Evolutionary conservation across 2,113 vertebrate genomes (phyloP), one percentile per base, ranked within the genome.

Genomic region (Ceyx cyanopectus): DNA sequence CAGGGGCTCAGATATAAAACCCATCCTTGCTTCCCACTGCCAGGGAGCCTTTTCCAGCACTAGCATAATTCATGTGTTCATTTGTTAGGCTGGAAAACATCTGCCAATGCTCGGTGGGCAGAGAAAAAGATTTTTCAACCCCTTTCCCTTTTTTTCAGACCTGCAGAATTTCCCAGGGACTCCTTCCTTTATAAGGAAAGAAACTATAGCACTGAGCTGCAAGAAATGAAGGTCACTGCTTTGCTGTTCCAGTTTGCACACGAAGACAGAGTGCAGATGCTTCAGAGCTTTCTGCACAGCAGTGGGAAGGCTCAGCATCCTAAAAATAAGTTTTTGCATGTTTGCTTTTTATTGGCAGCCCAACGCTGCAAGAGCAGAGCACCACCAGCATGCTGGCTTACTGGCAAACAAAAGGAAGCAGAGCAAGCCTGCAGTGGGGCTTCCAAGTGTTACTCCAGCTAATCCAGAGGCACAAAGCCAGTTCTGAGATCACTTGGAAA

Each of bases 221-320:
- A 78, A 86, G 73, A 88, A 74, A 56, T 56, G 40, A 85, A 94
- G 95, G 94, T 89, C 87, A 80, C 3, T 82, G 63, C 75, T 80
- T 48, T 51, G 79, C 87, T 2, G 2, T 91, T 85, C 67, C 76
- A 77, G 13, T 82, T 74, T 63, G 43, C 60, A 67, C 14, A 65
- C 5, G 40, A 86, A 86, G 80, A 89, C 58, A 66, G 30, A 65
- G 65, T 27, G 73, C 86, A 85, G 81, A 80, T 34, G 50, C 63
- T 75, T 73, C 32, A 70, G 62, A 37, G 30, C 74, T 50, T 58
- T 87, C 45, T 1, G 3, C 57, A 54, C 78, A 85, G 54, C 83
- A 92, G 27, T 18, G 34, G 46, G 29, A 94, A 81, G 51, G n/a
- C 66, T 82, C 41, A 68, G 29, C 23, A 50, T 18, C 50, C 77